Evolutionary conservation across 2,888 invertebrate genomes (phyloP), one percentile per base, ranked within the genome.

Genomic region (Idaea aversata): DNA sequence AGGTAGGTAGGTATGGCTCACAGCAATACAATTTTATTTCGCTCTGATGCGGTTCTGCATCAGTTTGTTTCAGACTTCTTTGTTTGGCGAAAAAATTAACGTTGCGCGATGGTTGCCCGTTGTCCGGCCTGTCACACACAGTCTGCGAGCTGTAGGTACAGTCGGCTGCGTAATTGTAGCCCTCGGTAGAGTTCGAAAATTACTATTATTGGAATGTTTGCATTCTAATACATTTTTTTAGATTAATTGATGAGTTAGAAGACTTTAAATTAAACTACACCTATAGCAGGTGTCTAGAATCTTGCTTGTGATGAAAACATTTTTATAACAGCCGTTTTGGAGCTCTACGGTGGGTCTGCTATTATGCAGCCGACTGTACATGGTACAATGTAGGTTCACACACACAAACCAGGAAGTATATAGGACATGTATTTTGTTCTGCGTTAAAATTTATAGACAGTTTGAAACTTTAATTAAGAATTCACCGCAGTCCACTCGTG

Each of bases 41-140:
- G 75, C 78, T 78, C 77, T 72, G 68, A 72, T 75, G 70, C 72
- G 72, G 74, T 77, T 77, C 75, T 72, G 76, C 74, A 76, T 75
- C 77, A 75, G 77, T 78, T 77, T 74, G 77, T 77, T 75, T 70
- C 70, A 68, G 70, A 67, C 65, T 70, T 77, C 79, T 78, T 80
- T 70, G 71, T 77, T 75, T 70, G 58, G 67, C 66, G 72, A 70
- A 77, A 78, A 72, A 71, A 75, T 70, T 66, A 62, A 69, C 70
- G 75, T 75, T 67, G 72, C 72, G 71, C 72, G 65, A 71, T 68
- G 71, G 75, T 75, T 67, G 72, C 72, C 70, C 72, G 65, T 72
- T 68, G 71, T 68, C 69, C 65, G 67, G 72, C 70, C 74, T 77
- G 81, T 80, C 80, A 77, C 74, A 74, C 66, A 74, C 81, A 77